Base-by-base conservation (phyloP, 2,797 vertebrate species). In the Sternotherus odoratus region DNA sequence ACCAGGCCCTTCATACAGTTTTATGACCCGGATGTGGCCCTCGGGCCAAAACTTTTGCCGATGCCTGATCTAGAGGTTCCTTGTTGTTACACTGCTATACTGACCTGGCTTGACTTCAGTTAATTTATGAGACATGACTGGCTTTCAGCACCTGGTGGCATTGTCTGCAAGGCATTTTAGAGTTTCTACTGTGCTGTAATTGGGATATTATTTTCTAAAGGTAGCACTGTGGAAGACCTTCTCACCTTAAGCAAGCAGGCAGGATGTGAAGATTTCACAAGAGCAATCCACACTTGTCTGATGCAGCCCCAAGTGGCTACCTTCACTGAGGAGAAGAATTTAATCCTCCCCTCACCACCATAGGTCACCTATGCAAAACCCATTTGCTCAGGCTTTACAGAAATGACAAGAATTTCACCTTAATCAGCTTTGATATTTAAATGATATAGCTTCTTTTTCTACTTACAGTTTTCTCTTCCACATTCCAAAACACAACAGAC, bases 401-500 rank as follows among this genome's bases (percentile, higher is more conserved):
- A 77, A 87, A 86, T 85, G 83, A 94, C 85, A 90, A 81, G 89
- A 87, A 15, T 46, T 48, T 75, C 26, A 48, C 72, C 26, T 75
- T 48, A 48, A 90, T 11, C 79, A 43, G 6, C 72, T 86, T 17
- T 75, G 66, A 56, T 0, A 24, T 88, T 92, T 82, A 86, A 92
- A 50, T 30, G 28, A 90, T 30, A n/a, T 6, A 28, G n/a, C 90
- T 96, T 91, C 72, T 57, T 91, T 81, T 80, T 93, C 85, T 96
- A 98, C 98, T 98, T 98, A 99, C 99, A 91, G 97, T 99, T 98
- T 98, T 99, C 83, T 99, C 99, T 95, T 99, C 99, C 88, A 99
- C 99, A 89, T 99, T 99, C 99, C 99, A 99, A 98, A 99, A 99
- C 94, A 99, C 98, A 85, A 99, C 99, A 24, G 99, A 99, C 49